phyloP scores from a whole-genome alignment of 2,797 vertebrate species.

The Hephaestus fuliginosus region DNA sequence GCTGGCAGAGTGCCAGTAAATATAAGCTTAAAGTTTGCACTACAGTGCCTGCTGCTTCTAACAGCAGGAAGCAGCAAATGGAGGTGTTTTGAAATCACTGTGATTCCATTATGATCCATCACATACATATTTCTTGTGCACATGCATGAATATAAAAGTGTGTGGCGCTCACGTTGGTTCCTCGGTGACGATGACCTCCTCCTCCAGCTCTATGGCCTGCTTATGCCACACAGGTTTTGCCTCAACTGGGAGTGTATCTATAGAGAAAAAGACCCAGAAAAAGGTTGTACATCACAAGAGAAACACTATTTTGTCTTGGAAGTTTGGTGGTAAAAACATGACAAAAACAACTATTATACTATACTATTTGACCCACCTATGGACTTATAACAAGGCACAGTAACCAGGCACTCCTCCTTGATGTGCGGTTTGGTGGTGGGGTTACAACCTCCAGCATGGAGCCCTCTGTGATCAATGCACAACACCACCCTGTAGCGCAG shows the following conservation, averaged over 20 bases:
- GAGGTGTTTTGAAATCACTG: background rate
- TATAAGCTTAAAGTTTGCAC: background rate
- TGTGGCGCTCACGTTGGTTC: slow-evolving; percentile 92
- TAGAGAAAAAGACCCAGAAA: slow-evolving; percentile 63
- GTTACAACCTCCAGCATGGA: slow-evolving; percentile 95
- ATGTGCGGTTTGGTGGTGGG: slow-evolving; percentile 96
- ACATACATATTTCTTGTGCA: background rate
- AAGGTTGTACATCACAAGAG: background rate
- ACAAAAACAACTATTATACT: background rate
- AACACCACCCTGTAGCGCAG: slow-evolving; percentile 96
- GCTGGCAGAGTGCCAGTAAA: background rate
- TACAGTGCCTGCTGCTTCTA: background rate
- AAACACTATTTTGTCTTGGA: background rate
- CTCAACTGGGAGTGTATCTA: slow-evolving; percentile 94
- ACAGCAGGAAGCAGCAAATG: slow-evolving; percentile 1
- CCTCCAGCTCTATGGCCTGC: slow-evolving; percentile 96
- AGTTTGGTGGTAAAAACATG: background rate
- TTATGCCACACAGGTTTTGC: slow-evolving; percentile 96
- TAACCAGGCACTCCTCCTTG: slow-evolving; percentile 95
- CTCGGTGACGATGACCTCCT: slow-evolving; percentile 89
- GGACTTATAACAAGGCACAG: slow-evolving; percentile 95
- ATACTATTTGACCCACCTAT: slow-evolving; percentile 85
- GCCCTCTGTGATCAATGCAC: slow-evolving; percentile 95
- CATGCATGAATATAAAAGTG: too few species aligned
- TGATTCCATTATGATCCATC: background rate